Conservation (phyloP, 2,797 vertebrate species). For the Phyllotis vaccarum region DNA sequence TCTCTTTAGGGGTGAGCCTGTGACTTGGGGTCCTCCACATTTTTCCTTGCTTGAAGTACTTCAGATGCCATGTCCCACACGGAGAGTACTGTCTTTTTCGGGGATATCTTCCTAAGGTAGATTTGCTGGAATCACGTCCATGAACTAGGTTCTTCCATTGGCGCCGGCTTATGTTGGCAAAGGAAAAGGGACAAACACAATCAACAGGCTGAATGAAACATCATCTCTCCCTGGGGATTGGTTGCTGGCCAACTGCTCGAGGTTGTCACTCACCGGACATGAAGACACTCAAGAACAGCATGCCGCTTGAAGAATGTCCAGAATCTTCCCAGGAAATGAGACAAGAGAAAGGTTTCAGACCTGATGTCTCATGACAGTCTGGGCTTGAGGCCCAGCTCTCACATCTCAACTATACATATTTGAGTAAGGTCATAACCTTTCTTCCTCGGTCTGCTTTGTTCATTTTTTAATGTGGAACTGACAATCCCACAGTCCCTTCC, state of each 20-base stretch:
- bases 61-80: neutral
- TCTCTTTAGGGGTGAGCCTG: neutral
- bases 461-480: neutral
- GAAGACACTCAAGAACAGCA: neutral
- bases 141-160: conserved; percentile 36
- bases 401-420: neutral
- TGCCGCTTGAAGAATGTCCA: neutral
- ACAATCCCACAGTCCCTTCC: neutral
- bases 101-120: neutral
- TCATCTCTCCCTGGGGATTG: conserved; percentile 3
- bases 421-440: neutral
- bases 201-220: conserved; percentile 56
- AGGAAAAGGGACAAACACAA: conserved; percentile 68
- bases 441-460: neutral
- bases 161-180: conserved; percentile 57
- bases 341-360: neutral
- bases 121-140: neutral
- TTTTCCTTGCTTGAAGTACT: neutral
- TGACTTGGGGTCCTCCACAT: neutral
- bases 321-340: neutral
- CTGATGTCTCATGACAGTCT: neutral
- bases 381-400: neutral
- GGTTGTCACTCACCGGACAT: neutral
- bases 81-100: neutral
- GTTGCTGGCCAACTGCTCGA: neutral